A percentile compares a stretch with the other conserved stretches of the same genome.
These are phyloP conservation scores for Ascidia mentula DNA, from an alignment of 23 tunicate genomes.

Conservation along the genomic window DNA sequence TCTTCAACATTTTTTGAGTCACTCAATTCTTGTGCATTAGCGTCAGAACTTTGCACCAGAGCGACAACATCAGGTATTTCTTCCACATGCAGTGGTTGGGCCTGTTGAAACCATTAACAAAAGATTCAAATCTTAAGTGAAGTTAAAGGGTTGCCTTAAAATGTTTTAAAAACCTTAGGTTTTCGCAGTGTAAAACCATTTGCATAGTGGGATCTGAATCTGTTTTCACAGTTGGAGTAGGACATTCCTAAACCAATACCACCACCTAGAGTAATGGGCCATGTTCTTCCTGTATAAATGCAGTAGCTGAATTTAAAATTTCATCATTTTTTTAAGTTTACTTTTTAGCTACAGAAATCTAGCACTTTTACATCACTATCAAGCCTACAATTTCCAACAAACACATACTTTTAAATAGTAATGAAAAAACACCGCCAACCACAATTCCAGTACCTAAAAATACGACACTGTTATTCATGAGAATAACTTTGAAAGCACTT, in stretches of 20 bases:
- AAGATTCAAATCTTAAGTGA: too few species aligned
- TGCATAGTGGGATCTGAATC: slow-evolving; percentile 35
- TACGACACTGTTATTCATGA: too few species aligned
- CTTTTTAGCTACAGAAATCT: not conserved
- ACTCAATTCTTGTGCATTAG: too few species aligned
- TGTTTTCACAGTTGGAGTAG: slow-evolving; percentile 66
- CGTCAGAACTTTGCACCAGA: not conserved
- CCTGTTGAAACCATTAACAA: not conserved
- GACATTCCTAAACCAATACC: slow-evolving; percentile 91
- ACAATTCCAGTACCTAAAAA: slow-evolving; percentile 35
- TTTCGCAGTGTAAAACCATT: not conserved
- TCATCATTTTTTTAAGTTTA: not conserved
- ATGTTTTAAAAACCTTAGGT: not conserved
- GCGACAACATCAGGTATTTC: slow-evolving; percentile 3
- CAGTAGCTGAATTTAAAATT: too few species aligned
- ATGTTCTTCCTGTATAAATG: slow-evolving; percentile 25
- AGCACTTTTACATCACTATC: too few species aligned
- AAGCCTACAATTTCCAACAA: not conserved
- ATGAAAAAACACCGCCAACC: slow-evolving; percentile 53
- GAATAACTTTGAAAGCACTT: too few species aligned
- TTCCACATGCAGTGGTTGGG: not conserved
- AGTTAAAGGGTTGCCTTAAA: not conserved
- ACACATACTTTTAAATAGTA: slow-evolving; percentile 42
- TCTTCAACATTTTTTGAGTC: too few species aligned
- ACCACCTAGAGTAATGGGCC: slow-evolving; percentile 87